phyloP scores from a whole-genome alignment of 2,113 vertebrate species.

The Ciconia maguari region DNA sequence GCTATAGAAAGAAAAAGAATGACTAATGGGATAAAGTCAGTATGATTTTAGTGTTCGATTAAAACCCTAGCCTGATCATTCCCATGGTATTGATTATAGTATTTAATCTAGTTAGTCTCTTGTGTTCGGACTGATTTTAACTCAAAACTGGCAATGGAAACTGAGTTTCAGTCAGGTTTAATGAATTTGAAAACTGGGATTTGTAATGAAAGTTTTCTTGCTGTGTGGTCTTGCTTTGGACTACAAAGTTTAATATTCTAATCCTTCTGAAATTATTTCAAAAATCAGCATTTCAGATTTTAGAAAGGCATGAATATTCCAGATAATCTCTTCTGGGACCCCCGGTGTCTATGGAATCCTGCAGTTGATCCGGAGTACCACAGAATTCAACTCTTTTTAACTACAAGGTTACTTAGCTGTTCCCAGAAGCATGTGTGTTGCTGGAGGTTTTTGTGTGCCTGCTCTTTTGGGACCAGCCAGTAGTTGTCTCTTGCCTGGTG shows the following conservation, averaged over 20 bases:
- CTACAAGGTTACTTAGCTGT: background rate
- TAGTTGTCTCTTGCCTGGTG: background rate
- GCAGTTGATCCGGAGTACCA: background rate
- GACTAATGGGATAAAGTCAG: background rate
- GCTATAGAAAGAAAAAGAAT: background rate
- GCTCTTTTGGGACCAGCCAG: background rate
- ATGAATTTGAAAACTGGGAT: background rate
- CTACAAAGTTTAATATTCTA: background rate
- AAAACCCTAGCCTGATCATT: background rate
- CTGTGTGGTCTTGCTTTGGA: background rate
- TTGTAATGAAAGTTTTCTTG: background rate
- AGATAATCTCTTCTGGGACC: background rate
- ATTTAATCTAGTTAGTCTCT: background rate
- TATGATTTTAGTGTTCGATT: background rate
- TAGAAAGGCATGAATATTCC: background rate
- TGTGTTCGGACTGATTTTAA: background rate
- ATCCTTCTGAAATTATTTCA: background rate
- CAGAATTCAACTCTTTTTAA: background rate
- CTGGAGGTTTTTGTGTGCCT: background rate
- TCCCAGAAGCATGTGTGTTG: background rate
- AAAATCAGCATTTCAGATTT: background rate
- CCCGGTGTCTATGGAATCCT: background rate
- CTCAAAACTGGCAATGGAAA: background rate
- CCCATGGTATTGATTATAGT: background rate
- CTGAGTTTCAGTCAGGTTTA: background rate